These are phyloP conservation scores for Pelecanus crispus DNA, from an alignment of 2,113 vertebrate species.

Conservation along the genomic window DNA sequence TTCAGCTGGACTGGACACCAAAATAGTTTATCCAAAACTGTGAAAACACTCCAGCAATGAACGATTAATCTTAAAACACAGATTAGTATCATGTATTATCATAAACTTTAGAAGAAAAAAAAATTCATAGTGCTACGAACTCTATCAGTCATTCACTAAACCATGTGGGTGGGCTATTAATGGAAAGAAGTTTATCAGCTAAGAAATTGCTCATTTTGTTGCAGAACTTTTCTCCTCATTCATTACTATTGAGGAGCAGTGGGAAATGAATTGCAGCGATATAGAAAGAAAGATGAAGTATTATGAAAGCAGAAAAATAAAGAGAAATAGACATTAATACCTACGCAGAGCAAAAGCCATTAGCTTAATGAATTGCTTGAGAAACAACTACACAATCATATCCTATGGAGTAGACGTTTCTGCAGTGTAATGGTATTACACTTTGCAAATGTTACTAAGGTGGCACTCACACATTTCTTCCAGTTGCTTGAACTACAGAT, in stretches of 20 bases:
- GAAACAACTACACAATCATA: not conserved
- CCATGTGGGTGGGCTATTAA: not conserved
- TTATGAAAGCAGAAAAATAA: not conserved
- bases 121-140: not conserved
- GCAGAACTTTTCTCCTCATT: not conserved
- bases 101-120: not conserved
- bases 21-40: not conserved
- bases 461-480: not conserved
- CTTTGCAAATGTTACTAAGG: not conserved
- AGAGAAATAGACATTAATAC: not conserved
- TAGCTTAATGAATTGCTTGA: not conserved
- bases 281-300: not conserved
- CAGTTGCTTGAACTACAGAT: not conserved
- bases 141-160: not conserved
- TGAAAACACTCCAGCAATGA: not conserved
- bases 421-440: not conserved
- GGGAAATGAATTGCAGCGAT: not conserved
- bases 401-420: not conserved
- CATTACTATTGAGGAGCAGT: not conserved
- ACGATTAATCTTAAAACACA: not conserved
- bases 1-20: not conserved
- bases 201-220: constrained; percentile 8
- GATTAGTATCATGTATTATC: not conserved
- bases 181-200: not conserved
- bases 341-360: not conserved